Evolutionary conservation across 1,140 invertebrate species (phyloP).

Genomic region (Brachionus paranguensis): DNA sequence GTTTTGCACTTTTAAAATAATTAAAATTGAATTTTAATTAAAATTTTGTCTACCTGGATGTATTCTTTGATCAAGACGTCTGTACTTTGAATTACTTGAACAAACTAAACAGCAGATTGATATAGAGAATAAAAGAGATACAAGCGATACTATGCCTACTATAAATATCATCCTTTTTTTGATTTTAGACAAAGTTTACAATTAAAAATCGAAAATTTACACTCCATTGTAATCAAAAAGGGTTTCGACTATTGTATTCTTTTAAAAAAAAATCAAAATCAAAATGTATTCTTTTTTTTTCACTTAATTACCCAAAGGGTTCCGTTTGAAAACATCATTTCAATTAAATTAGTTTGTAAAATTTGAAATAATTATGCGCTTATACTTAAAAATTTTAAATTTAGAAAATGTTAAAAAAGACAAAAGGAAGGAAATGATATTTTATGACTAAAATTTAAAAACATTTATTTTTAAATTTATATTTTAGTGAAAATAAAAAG

Average conservation of each 20-base stretch:
- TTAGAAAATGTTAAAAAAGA: neutral
- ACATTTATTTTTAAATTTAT: too few relatives aligned
- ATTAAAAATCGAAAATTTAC: neutral
- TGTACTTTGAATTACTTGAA: neutral
- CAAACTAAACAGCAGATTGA: neutral
- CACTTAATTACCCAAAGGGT: neutral
- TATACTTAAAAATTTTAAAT: neutral
- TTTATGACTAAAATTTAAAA: neutral
- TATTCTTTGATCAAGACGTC: neutral
- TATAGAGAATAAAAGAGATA: neutral
- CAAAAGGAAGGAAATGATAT: neutral
- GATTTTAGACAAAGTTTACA: neutral
- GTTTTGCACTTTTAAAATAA: neutral
- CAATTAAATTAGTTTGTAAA: neutral
- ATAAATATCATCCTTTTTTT: neutral
- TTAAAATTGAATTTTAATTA: neutral
- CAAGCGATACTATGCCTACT: neutral
- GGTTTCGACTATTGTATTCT: neutral
- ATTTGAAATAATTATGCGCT: neutral
- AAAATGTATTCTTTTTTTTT: neutral
- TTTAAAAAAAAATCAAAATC: neutral
- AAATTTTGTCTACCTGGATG: neutral
- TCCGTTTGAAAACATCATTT: neutral
- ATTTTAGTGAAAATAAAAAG: too few relatives aligned
- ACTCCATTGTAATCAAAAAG: constrained; percentile 3